A percentile compares a stretch with the other conserved stretches of the same genome.
Evolutionary conservation across 1,140 invertebrate species (phyloP).

Genomic region (Drosophila rhopaloa): DNA sequence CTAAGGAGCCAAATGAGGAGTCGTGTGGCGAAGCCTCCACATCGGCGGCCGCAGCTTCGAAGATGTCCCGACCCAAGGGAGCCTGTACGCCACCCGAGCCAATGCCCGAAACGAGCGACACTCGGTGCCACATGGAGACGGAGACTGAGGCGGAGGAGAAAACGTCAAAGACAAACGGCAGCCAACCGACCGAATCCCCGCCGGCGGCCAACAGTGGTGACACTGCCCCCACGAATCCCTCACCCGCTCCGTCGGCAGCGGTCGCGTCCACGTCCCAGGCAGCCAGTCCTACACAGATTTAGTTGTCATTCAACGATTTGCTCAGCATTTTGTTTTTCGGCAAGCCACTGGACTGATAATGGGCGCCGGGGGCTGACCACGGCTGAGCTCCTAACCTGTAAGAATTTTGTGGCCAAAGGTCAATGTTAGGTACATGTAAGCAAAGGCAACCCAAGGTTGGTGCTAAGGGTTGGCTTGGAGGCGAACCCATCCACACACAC

Average conservation of each 20-base stretch:
- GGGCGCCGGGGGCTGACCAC: constrained; percentile 11
- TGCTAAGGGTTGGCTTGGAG: constrained; percentile 53
- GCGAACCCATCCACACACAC: constrained; percentile 1
- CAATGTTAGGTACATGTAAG: constrained; percentile 41
- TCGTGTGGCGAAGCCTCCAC: constrained; percentile 53
- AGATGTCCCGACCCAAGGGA: constrained; percentile 41
- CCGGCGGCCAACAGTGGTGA: constrained; percentile 18
- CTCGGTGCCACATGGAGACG: constrained; percentile 44
- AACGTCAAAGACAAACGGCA: constrained; percentile 37
- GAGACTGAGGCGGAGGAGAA: constrained; percentile 43
- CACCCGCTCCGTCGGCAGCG: constrained; percentile 22
- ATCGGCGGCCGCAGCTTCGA: constrained; percentile 55
- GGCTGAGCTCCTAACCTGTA: constrained; percentile 47
- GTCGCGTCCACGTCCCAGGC: constrained; percentile 71
- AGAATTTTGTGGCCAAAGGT: constrained; percentile 68
- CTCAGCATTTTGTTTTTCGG: constrained; percentile 83
- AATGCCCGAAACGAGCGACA: constrained; percentile 29
- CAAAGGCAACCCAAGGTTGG: constrained; percentile 68
- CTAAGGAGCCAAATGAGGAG: constrained; percentile 49
- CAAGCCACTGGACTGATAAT: constrained; percentile 71
- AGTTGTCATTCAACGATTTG: constrained; percentile 84
- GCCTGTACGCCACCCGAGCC: constrained; percentile 61
- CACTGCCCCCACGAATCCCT: constrained; percentile 1
- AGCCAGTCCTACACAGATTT: constrained; percentile 77
- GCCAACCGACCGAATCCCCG: constrained; percentile 27